These are phyloP conservation scores for Chrysopilus asiliformis DNA, from an alignment of 2,888 invertebrate genomes.

Conservation along the genomic window DNA sequence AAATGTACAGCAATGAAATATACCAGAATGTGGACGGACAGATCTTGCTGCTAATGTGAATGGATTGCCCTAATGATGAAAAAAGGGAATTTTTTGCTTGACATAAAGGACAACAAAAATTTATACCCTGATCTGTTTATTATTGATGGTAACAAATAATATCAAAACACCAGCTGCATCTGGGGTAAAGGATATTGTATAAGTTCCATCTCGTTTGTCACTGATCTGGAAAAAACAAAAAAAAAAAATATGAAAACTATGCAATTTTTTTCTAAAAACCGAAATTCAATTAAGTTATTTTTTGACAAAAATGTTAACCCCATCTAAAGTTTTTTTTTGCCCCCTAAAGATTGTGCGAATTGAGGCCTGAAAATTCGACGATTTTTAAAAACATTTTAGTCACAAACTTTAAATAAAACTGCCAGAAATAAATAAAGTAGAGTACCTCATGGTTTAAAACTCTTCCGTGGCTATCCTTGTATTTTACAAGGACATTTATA, in stretches of 20 bases:
- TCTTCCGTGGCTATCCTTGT: conserved; percentile 37
- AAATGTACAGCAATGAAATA: conserved; percentile 69
- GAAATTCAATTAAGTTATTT: too few relatives aligned
- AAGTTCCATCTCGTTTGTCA: conserved; percentile 52
- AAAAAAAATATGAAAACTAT: too few relatives aligned
- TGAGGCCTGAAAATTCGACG: too few relatives aligned
- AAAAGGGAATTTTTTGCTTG: too few relatives aligned
- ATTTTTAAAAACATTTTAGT: too few relatives aligned
- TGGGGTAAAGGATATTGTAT: conserved; percentile 46
- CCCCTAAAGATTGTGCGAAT: too few relatives aligned
- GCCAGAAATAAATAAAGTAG: too few relatives aligned
- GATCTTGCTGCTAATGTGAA: conserved; percentile 50
- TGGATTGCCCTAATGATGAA: conserved; percentile 47
- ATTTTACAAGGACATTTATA: conserved; percentile 42
- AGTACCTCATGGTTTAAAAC: conserved; percentile 38
- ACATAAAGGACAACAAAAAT: not conserved
- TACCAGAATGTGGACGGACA: conserved; percentile 50
- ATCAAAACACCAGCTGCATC: conserved; percentile 49
- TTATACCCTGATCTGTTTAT: conserved; percentile 49
- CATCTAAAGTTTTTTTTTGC: too few relatives aligned
- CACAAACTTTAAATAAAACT: too few relatives aligned
- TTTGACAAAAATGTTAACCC: too few relatives aligned
- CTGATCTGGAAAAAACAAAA: too few relatives aligned
- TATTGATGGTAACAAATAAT: conserved; percentile 47
- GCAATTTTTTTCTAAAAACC: too few relatives aligned